Base-by-base conservation (phyloP, 2,888 invertebrate genomes). In the Drosophila picticornis region DNA sequence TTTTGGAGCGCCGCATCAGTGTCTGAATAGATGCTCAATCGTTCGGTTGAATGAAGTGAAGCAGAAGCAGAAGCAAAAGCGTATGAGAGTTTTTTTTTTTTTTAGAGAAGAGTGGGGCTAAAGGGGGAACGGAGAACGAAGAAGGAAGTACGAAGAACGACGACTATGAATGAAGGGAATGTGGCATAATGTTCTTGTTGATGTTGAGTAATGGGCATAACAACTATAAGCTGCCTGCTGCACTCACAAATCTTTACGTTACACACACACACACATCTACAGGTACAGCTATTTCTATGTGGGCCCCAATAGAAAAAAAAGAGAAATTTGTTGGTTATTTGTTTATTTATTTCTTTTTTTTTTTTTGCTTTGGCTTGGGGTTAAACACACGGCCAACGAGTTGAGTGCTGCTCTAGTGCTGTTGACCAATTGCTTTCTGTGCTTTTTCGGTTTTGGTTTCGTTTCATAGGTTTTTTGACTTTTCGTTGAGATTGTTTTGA, bases 131-230 rank as follows among this genome's bases (percentile, higher is more conserved):
- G 11, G n/a, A 38, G 1, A 36, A 32, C 52, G 4, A 3, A 9
- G 50, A 43, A 32, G 32, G 4, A 3, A 9, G 50, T 38, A 53
- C 40, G 25, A 68, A 13, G 46, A 46, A 56, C 43, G 27, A 69
- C 51, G 70, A 62, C 81, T 77, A 77, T 80, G 83, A 84, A 86
- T 86, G 77, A 57, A 65, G 60, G 53, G 64, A 62, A 69, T 86
- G 83, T 86, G 86, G 86, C 85, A 86, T 85, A 85, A 85, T 85
- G 88, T 88, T 88, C 85, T 85, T 85, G 85, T 85, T 85, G 88
- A 85, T 85, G 88, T 85, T 85, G 88, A 85, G 86, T 88, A 85
- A 88, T 85, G 88, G 85, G 86, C 73, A 85, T 85, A 86, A 88
- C 85, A 85, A 85, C 85, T 88, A 86, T 88, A 85, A 85, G 88